Base-by-base conservation (phyloP, 2,113 vertebrate species). In the Limanda limanda region DNA sequence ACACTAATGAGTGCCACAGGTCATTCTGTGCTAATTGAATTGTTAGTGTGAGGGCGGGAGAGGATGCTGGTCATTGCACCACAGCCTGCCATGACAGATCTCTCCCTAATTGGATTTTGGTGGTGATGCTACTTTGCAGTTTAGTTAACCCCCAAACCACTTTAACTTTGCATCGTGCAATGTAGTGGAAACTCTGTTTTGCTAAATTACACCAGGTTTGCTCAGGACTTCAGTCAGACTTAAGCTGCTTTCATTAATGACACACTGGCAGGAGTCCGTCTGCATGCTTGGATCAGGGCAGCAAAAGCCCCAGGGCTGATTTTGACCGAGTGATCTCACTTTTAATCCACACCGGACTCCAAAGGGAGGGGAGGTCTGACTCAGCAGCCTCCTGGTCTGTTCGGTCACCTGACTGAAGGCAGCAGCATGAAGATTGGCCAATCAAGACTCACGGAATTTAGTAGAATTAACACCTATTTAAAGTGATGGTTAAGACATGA, bases 181-280 rank as follows among this genome's bases (percentile, higher is more conserved):
- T 68, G 62, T 57, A 56, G 68, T 65, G 52, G 20, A 78, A 74
- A 71, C 58, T 18, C 20, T 24, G 21, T 69, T 80, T 54, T 18
- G 40, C 24, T 59, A 7, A 59, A 37, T 23, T 55, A 48, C 9
- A 31, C 51, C 21, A 24, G 57, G 55, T 76, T 83, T 78, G 11
- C 78, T 78, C 60, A 57, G 48, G 70, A 72, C 68, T 68, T 76
- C 48, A 55, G 71, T 81, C 68, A 60, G 62, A 70, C 52, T 84
- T 90, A 90, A 92, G 87, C 89, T 51, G 91, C 87, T 92, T 90
- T 82, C 63, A 87, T 69, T 79, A 76, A 88, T 89, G 81, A 89
- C 81, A 59, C 69, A 78, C 75, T 80, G 85, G 79, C 78, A 71
- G 37, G 56, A 77, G 52, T 76, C 68, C 76, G 74, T 56, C 14